These are phyloP conservation scores for Acrocephalus arundinaceus DNA, from an alignment of 2,113 vertebrate species.

Conservation along the genomic window DNA sequence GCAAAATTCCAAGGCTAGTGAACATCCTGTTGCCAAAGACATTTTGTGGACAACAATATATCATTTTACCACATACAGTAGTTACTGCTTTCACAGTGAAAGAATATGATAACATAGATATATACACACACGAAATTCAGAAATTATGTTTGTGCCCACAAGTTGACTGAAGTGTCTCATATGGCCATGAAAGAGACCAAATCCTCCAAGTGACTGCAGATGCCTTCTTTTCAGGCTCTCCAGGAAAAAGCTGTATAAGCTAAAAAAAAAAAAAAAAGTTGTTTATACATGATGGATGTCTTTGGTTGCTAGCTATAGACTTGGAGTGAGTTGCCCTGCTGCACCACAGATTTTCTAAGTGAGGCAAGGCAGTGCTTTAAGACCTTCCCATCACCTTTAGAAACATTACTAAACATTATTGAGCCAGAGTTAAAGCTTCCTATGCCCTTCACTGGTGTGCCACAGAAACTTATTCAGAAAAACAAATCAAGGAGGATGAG, in stretches of 20 bases:
- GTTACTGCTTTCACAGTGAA: slow-evolving; percentile 57
- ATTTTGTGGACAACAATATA: slow-evolving; percentile 63
- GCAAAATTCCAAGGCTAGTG: slow-evolving; percentile 69
- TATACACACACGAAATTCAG: slow-evolving; percentile 12
- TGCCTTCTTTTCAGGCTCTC: background rate
- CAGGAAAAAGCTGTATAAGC: background rate
- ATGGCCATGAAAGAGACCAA: background rate
- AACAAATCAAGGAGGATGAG: background rate
- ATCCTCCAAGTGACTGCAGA: background rate
- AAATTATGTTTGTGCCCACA: slow-evolving; percentile 37
- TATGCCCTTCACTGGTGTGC: background rate
- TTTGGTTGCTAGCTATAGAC: background rate
- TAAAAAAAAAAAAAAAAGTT: background rate
- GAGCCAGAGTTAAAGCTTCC: background rate
- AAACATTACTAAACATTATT: background rate
- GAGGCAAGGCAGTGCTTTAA: background rate
- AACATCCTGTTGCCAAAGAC: slow-evolving; percentile 71
- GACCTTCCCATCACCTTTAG: background rate
- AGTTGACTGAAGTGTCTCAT: background rate
- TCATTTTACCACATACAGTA: slow-evolving; percentile 72
- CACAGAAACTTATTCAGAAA: background rate
- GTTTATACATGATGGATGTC: background rate
- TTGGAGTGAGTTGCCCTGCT: background rate
- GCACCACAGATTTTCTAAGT: background rate
- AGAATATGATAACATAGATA: slow-evolving; percentile 43